Conservation (phyloP, 2,888 invertebrate species). For the Aphelenchoides bicaudatus region DNA sequence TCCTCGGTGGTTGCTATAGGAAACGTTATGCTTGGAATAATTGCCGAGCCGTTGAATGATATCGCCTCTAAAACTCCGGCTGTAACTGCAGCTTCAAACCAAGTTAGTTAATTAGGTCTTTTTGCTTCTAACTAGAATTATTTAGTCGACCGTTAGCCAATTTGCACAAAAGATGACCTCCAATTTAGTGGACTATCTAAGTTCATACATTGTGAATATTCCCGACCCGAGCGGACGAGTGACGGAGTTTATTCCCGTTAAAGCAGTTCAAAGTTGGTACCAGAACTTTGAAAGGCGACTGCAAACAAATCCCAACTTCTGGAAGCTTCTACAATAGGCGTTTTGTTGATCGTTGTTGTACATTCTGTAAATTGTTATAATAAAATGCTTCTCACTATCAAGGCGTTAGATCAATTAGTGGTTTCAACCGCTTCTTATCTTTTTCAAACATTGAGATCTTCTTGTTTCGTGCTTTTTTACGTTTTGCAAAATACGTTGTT, state of each 20-base stretch:
- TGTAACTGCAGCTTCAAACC: slow-evolving; percentile 55
- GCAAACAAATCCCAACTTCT: slow-evolving; percentile 38
- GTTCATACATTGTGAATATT: slow-evolving; percentile 77
- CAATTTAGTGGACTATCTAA: slow-evolving; percentile 83
- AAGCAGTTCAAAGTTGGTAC: slow-evolving; percentile 86
- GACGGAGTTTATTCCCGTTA: slow-evolving; percentile 81
- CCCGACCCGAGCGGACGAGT: slow-evolving; percentile 67
- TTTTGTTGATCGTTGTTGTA: not conserved
- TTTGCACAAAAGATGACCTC: slow-evolving; percentile 83
- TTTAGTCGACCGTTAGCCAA: slow-evolving; percentile 63
- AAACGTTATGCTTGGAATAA: slow-evolving; percentile 84
- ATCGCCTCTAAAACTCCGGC: slow-evolving; percentile 65
- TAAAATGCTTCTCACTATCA: no score
- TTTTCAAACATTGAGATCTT: no score
- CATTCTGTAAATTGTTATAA: not conserved
- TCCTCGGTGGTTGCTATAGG: slow-evolving; percentile 9
- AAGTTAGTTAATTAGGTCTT: not conserved
- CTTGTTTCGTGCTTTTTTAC: no score
- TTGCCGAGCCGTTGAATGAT: slow-evolving; percentile 72
- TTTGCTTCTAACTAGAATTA: not conserved
- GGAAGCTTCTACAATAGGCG: slow-evolving; percentile 26
- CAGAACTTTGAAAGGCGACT: slow-evolving; percentile 79
- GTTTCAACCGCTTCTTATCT: no score
- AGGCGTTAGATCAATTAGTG: no score
- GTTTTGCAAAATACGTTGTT: no score